phyloP scores from a whole-genome alignment of 1,140 invertebrate genomes.

The Delia radicum region DNA sequence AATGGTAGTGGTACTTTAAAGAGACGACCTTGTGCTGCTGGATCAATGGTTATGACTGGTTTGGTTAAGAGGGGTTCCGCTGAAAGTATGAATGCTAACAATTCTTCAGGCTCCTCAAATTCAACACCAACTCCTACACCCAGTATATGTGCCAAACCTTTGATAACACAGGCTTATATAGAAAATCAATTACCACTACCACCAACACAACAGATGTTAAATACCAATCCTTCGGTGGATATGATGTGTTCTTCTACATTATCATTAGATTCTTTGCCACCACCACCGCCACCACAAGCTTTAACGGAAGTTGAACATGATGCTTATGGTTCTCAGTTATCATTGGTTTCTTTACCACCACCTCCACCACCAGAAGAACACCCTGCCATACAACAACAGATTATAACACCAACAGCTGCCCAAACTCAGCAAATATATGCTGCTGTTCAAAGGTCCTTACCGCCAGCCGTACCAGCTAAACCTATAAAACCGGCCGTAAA shows the following conservation, averaged over 20 bases:
- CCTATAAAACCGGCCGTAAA: conserved; percentile 51
- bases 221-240: no score
- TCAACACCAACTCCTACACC: conserved; percentile 52
- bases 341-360: conserved; percentile 67
- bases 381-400: conserved; percentile 25
- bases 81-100: conserved; percentile 45
- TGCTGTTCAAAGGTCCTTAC: conserved; percentile 40
- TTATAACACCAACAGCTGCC: background rate
- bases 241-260: conserved; percentile 73
- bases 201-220: no score
- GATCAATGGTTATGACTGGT: conserved; percentile 6
- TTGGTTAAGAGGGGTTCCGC: conserved; percentile 38
- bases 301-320: conserved; percentile 63
- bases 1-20: conserved; percentile 67
- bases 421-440: background rate
- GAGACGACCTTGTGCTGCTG: conserved; percentile 53
- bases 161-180: conserved; percentile 22
- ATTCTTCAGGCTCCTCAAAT: conserved; percentile 49
- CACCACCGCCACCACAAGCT: conserved; percentile 69
- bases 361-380: conserved; percentile 63
- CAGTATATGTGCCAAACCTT: conserved; percentile 46
- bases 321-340: conserved; percentile 68
- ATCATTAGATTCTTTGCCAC: conserved; percentile 73
- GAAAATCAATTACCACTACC: conserved; percentile 56
- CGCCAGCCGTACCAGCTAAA: conserved; percentile 49